Base-by-base conservation (phyloP, 2,888 invertebrate species). In the Athrips mouffetella region DNA sequence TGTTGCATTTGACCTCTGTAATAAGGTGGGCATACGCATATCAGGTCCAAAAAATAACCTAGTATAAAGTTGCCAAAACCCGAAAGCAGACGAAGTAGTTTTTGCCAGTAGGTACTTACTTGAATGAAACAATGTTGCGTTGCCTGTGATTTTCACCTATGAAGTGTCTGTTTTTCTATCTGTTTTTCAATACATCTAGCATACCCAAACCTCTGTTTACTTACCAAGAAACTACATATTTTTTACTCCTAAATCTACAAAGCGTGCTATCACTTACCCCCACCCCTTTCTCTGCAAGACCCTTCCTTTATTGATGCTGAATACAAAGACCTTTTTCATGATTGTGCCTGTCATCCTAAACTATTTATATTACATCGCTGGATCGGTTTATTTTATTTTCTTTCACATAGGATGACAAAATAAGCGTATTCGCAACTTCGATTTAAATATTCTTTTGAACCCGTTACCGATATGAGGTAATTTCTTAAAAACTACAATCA, bases 251-350 rank as follows among this genome's bases (percentile, higher is more conserved):
- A 20, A n/a, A 20, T 41, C 29, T 30, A 50, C 45, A 46, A 39
- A 40, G 46, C 40, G 29, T 30, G 21, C 16, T 46, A 47, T 30
- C 47, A 47, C 16, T 47, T 44, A 39, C 37, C 47, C 47, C 25
- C n/a, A 27, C 8, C 47, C 47, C 44, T 47, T 30, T 25, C 31
- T 31, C 37, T 21, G 39, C 50, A 47, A 25, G 39, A 35, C 42
- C 48, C 47, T 41, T 30, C 49, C 49, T 50, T 53, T 53, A 53
- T 53, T 55, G 47, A 45, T 33, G 46, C 30, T 53, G 50, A 52
- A 51, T 42, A 45, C 44, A 27, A 51, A 37, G 42, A 45, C 53
- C 50, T 45, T 44, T 53, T 29, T 50, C 48, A 35, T 48, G 47
- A 47, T 47, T 50, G 31, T 39, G 44, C 18, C 44, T 45, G 48